phyloP scores from a whole-genome alignment of 2,113 vertebrate genomes.

The Platysternon megacephalum region DNA sequence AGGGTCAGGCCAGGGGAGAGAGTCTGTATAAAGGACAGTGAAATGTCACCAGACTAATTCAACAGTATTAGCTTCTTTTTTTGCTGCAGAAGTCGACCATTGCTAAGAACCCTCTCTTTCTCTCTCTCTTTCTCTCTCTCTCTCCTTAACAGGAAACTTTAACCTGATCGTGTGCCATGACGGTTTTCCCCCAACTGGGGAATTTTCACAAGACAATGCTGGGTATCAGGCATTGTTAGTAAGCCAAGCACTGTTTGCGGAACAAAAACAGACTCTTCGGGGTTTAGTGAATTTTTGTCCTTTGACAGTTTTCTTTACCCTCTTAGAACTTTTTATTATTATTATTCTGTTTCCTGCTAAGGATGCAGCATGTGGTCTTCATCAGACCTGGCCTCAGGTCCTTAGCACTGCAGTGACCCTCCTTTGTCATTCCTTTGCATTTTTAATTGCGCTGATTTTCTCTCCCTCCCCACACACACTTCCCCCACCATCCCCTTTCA shows the following conservation, averaged over 20 bases:
- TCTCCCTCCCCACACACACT: background rate
- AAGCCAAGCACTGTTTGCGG: background rate
- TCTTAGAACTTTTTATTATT: background rate
- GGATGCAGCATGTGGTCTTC: background rate
- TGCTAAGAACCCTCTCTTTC: background rate
- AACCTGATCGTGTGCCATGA: background rate
- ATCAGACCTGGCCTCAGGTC: background rate
- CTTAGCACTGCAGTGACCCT: background rate
- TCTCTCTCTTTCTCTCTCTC: background rate
- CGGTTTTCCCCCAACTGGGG: background rate
- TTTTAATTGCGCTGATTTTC: slow-evolving; percentile 31
- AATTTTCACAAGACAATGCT: background rate
- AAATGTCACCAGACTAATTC: background rate
- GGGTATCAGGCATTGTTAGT: background rate
- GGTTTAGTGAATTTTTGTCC: background rate
- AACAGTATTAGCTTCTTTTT: background rate
- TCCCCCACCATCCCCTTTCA: background rate
- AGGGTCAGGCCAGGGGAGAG: background rate
- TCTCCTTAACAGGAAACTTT: background rate
- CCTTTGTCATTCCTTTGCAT: slow-evolving; percentile 29
- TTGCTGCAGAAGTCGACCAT: background rate
- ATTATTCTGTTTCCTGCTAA: fast-evolving
- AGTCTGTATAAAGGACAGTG: background rate
- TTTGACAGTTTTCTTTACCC: background rate
- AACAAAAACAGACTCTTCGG: background rate